A percentile compares a stretch with the other conserved stretches of the same genome.
These are phyloP conservation scores for Metallyticus violacea DNA, from an alignment of 2,888 invertebrate species.

Conservation along the genomic window DNA sequence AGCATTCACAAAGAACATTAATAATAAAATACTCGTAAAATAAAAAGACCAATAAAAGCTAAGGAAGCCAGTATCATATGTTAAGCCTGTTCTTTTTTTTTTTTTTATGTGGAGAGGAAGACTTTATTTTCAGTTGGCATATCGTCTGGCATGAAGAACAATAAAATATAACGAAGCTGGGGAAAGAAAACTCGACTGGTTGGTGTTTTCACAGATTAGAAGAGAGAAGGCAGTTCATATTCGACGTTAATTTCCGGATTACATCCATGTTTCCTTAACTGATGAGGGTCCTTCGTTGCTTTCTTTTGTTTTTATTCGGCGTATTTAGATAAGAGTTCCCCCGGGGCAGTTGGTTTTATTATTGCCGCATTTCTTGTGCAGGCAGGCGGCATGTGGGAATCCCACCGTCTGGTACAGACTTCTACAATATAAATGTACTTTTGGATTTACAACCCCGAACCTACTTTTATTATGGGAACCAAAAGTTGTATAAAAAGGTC, in stretches of 20 bases:
- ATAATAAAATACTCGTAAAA: too few species aligned
- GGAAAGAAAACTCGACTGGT: not conserved
- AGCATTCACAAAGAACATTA: too few species aligned
- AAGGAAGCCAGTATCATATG: too few species aligned
- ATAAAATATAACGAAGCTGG: not conserved
- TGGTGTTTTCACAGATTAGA: not conserved
- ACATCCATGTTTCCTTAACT: not conserved
- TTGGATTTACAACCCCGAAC: not conserved
- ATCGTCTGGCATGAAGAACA: too few species aligned
- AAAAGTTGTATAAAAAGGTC: not conserved
- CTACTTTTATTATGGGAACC: conserved; percentile 10
- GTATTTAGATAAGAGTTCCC: not conserved
- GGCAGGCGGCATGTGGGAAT: not conserved
- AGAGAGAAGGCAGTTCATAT: not conserved
- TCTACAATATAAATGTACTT: conserved; percentile 10
- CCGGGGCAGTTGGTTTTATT: not conserved
- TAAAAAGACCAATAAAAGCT: too few species aligned
- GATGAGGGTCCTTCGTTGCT: not conserved
- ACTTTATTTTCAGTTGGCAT: too few species aligned
- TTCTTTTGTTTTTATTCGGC: not conserved
- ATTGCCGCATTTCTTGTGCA: not conserved
- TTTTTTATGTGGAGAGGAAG: too few species aligned
- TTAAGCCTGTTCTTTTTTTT: too few species aligned
- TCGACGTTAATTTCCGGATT: not conserved
- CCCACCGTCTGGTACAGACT: not conserved